These are phyloP conservation scores for Nipponacmea schrenckii DNA, from an alignment of 2,888 invertebrate species.

Conservation along the genomic window DNA sequence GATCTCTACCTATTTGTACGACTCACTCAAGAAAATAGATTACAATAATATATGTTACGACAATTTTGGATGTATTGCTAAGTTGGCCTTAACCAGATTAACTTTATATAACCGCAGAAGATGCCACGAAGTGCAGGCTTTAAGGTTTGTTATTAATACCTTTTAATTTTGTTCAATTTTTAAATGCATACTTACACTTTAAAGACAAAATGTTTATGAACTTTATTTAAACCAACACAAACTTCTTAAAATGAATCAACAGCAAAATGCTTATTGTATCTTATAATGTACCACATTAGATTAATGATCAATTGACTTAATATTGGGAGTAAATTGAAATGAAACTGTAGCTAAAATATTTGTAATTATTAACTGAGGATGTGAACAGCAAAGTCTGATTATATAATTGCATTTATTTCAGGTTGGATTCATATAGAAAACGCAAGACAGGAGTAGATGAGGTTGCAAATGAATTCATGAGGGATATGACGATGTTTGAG, in stretches of 20 bases:
- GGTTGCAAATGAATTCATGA: constrained; percentile 22
- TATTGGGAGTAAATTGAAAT: no score
- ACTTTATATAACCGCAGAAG: constrained; percentile 34
- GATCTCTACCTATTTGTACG: constrained; percentile 15
- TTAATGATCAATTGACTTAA: no score
- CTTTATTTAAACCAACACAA: no score
- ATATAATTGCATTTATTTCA: constrained; percentile 3
- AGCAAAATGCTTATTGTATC: no score
- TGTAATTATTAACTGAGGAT: no score
- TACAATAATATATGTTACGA: constrained; percentile 22
- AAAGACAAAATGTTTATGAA: no score
- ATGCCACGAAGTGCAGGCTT: constrained; percentile 34
- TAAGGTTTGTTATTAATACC: constrained; percentile 34
- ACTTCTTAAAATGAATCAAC: no score
- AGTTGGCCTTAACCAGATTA: constrained; percentile 27
- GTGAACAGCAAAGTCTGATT: no score
- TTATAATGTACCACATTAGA: no score
- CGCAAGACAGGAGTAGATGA: constrained; percentile 28
- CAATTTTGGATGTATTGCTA: constrained; percentile 24
- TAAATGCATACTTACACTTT: no score
- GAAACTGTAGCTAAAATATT: no score
- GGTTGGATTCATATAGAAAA: constrained; percentile 1
- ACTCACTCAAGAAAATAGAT: constrained; percentile 19
- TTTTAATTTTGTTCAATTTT: no score
- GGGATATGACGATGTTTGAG: constrained; percentile 30